A percentile compares a stretch with the other conserved stretches of the same genome.
Conservation (phyloP, 2,888 invertebrate genomes). For the Platycnemis pennipes region DNA sequence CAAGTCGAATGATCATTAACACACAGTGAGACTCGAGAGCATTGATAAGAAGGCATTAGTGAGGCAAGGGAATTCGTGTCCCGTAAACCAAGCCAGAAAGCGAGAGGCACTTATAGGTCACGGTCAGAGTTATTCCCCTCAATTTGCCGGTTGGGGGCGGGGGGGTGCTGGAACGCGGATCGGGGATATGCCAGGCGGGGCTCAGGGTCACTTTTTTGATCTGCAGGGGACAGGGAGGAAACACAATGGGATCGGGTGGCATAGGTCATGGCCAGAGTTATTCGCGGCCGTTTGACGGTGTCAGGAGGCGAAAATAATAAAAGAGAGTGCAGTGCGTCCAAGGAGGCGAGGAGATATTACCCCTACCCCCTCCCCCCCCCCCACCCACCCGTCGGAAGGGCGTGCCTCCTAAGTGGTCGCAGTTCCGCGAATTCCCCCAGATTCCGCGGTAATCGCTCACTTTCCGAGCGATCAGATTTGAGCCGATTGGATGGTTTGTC, state of each 20-base stretch:
- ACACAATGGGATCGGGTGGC: background rate
- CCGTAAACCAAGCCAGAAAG: background rate
- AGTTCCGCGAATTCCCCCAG: background rate
- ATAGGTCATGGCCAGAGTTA: slow-evolving; percentile 27
- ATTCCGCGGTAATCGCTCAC: background rate
- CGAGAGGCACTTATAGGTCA: background rate
- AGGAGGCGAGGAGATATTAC: no score
- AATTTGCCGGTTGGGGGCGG: background rate
- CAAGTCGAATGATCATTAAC: no score
- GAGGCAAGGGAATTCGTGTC: no score
- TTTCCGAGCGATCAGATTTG: background rate
- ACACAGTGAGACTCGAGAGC: no score
- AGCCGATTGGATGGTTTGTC: background rate
- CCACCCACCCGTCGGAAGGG: no score
- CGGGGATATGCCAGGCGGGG: background rate
- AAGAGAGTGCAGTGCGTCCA: background rate
- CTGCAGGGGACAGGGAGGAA: background rate
- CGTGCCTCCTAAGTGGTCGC: no score
- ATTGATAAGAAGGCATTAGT: no score
- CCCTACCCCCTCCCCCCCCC: no score
- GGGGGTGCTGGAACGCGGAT: background rate
- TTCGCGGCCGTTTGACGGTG: background rate
- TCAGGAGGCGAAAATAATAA: slow-evolving; percentile 8
- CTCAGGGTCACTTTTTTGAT: background rate
- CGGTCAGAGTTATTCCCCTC: background rate